These are phyloP conservation scores for Abscondita cerata DNA, from an alignment of 2,888 invertebrate genomes.

Conservation along the genomic window DNA sequence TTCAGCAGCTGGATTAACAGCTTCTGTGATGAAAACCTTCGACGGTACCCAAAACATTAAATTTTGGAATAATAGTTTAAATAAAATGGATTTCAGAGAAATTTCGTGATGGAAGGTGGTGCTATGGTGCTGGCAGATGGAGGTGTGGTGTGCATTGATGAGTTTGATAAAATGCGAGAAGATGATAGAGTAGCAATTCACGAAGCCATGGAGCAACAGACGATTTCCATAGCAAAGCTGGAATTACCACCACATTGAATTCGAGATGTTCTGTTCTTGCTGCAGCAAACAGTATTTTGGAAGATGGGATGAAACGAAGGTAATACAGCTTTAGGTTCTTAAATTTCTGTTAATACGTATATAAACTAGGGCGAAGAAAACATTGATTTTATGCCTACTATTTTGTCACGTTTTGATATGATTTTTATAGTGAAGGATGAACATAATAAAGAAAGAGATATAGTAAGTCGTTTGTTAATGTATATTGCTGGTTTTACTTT, in stretches of 20 bases:
- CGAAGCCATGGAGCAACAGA: conserved; percentile 99
- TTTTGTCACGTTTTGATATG: conserved; percentile 98
- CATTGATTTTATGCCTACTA: conserved; percentile 99
- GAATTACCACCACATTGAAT: conserved; percentile 98
- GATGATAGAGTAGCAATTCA: conserved; percentile 99
- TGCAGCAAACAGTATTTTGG: conserved; percentile 98
- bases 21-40: conserved; percentile 94
- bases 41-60: no score
- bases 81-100: conserved; percentile 79
- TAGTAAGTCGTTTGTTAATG: conserved; percentile 66
- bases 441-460: conserved; percentile 87
- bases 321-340: no score
- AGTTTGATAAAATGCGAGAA: conserved; percentile 99
- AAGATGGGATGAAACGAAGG: conserved; percentile 96
- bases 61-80: no score
- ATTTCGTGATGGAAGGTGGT: conserved; percentile 98
- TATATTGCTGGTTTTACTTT: not conserved
- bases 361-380: conserved; percentile 82
- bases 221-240: conserved; percentile 99
- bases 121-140: conserved; percentile 99
- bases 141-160: conserved; percentile 99
- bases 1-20: conserved; percentile 98
- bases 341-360: no score
- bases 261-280: conserved; percentile 99
- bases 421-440: conserved; percentile 99